phyloP scores from a whole-genome alignment of 2,888 invertebrate genomes.

The Melinaea marsaeus region DNA sequence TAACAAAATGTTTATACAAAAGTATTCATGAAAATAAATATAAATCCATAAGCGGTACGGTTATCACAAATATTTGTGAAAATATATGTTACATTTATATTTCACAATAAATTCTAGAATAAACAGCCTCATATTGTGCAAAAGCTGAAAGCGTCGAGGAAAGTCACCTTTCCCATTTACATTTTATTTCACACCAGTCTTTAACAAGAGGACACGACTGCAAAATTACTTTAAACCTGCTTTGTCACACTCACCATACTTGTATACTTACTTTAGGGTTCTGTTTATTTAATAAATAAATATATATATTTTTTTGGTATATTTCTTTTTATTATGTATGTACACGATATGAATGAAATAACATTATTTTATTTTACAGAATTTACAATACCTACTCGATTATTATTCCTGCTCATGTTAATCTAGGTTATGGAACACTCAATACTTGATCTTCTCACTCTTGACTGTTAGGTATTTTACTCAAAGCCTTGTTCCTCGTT shows the following conservation, averaged over 20 bases:
- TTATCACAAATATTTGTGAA: not conserved
- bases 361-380: too few relatives aligned
- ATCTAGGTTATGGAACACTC: too few relatives aligned
- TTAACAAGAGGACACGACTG: conserved; percentile 3
- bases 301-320: not conserved
- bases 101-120: not conserved
- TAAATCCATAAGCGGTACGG: too few relatives aligned
- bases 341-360: too few relatives aligned
- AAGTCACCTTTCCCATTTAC: conserved; percentile 6
- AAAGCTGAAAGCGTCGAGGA: conserved; percentile 3
- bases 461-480: conserved; percentile 8
- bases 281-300: not conserved
- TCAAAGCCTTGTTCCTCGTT: not conserved
- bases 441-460: not conserved
- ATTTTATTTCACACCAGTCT: conserved; percentile 6
- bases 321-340: too few relatives aligned
- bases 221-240: not conserved
- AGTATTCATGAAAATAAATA: too few relatives aligned
- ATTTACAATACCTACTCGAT: too few relatives aligned
- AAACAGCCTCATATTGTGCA: not conserved
- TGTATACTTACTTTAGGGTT: not conserved
- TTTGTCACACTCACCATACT: conserved; percentile 4
- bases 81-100: not conserved
- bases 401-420: too few relatives aligned
- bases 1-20: too few relatives aligned